Evolutionary conservation across 2,113 vertebrate species (phyloP), one percentile per base, ranked within the genome.

Genomic region (Nothocercus julius): DNA sequence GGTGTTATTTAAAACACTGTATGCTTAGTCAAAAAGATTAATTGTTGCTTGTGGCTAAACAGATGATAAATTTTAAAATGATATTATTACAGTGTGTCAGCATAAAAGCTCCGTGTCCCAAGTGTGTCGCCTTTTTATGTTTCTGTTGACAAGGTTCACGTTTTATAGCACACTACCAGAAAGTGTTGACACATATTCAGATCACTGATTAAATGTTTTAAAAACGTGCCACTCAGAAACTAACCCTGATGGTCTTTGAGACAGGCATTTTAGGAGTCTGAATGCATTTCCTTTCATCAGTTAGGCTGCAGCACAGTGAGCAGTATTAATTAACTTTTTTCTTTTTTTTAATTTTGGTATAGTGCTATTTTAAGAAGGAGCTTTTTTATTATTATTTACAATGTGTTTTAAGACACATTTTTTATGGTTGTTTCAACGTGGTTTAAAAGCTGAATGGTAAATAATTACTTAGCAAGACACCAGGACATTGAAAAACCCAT

Each of bases 201-300:
- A 98, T 97, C 94, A 95, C 96, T 98, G 97, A 98, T 98, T 98
- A 98, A 98, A 98, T 98, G 97, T 98, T 98, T 98, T 98, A 87
- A 97, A 98, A 98, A 98, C 96, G 97, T 98, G 98, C 97, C 98
- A 98, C 98, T 98, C 98, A 98, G 93, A 98, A 97, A 97, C 97
- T 98, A 97, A 98, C 97, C 98, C 96, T 97, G 97, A 98, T 98
- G 96, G 89, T 98, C 97, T 95, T 94, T 47, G 93, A 97, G 97
- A 96, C 90, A 93, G 45, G 94, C 95, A 86, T 97, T 98, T 97
- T 96, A 93, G 91, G 93, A 97, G 64, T 79, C 95, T 95, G 87
- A 75, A 90, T 90, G 80, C 92, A 92, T 93, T 96, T 84, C 72
- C 19, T 87, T 94, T 94, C 87, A 32, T 96, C 90, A 85, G 73